Evolutionary conservation across 1,140 invertebrate genomes (phyloP), one percentile per base, ranked within the genome.

Genomic region (Drosophila dunni): DNA sequence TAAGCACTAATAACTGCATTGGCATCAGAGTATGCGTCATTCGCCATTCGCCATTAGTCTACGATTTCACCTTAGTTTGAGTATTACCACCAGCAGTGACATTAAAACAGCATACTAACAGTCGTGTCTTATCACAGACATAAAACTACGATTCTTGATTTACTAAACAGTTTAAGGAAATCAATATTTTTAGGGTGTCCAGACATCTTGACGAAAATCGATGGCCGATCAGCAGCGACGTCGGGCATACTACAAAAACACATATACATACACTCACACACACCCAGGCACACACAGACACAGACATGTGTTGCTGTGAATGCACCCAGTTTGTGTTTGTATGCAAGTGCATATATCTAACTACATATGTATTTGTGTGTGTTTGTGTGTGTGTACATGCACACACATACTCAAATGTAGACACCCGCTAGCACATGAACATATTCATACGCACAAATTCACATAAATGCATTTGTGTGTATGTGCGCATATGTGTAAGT

Each of bases 401-500:
- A 45, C 20, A 40, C 57, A 40, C 4, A 29, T 50, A 58, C 10
- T 7, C 36, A 34, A 17, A 45, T 69, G 33, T 45, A 29, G 10
- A 45, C 11, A n/a, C 17, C 24, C 24, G 24, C 2, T 29, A 29
- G 24, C 38, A 42, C 40, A 42, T 33, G 7, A 45, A 58, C 54
- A 10, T 61, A 50, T 51, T 24, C 44, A 17, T 20, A 34, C 17
- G 29, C 17, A 45, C 34, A 45, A 20, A 20, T 20, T 1, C 13
- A 58, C 15, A 10, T 58, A 20, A 46, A 7, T 48, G 46, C 46
- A 45, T 46, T 36, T 17, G 9, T 48, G 48, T 48, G 13, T 48
- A 11, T 15, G 36, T n/a, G 10, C 40, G 7, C 11, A 57, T 46
- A 3, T 34, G 3, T 15, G 36, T 38, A 48, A 29, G 24, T 29